Percentiles rank a stretch among this genome's conserved stretches.
These are phyloP conservation scores for Noctua comes DNA, from an alignment of 2,888 invertebrate genomes.

Conservation along the genomic window DNA sequence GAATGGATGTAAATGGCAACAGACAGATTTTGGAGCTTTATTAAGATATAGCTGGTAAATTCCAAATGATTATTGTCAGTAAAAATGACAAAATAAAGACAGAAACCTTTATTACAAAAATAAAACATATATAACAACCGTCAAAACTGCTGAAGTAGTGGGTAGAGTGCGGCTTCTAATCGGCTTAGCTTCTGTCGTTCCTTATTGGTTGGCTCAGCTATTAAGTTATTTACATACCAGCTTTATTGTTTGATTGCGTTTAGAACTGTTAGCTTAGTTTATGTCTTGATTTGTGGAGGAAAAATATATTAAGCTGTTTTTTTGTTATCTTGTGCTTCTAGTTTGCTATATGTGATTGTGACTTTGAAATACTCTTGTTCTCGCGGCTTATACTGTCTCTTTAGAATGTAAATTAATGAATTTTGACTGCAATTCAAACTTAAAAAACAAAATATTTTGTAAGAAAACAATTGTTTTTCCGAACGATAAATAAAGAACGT, in stretches of 20 bases:
- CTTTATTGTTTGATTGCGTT: slow-evolving; percentile 63
- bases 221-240: slow-evolving; percentile 64
- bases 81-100: neutral
- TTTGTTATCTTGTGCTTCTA: slow-evolving; percentile 10
- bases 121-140: neutral
- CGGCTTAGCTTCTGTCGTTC: slow-evolving; percentile 24
- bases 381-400: neutral
- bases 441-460: neutral
- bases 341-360: neutral
- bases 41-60: neutral
- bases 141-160: neutral
- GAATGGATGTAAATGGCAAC: neutral
- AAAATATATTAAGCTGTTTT: slow-evolving; percentile 9
- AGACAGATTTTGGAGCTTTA: neutral
- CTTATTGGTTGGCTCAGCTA: slow-evolving; percentile 22
- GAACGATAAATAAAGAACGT: neutral
- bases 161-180: neutral
- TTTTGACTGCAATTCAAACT: neutral
- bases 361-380: neutral
- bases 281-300: slow-evolving; percentile 54
- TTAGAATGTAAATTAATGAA: neutral
- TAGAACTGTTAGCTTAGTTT: slow-evolving; percentile 47
- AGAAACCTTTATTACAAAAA: neutral
- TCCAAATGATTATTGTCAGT: neutral
- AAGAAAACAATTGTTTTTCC: neutral